These are phyloP conservation scores for Polydrusus tereticollis DNA, from an alignment of 2,888 invertebrate genomes.

Conservation along the genomic window DNA sequence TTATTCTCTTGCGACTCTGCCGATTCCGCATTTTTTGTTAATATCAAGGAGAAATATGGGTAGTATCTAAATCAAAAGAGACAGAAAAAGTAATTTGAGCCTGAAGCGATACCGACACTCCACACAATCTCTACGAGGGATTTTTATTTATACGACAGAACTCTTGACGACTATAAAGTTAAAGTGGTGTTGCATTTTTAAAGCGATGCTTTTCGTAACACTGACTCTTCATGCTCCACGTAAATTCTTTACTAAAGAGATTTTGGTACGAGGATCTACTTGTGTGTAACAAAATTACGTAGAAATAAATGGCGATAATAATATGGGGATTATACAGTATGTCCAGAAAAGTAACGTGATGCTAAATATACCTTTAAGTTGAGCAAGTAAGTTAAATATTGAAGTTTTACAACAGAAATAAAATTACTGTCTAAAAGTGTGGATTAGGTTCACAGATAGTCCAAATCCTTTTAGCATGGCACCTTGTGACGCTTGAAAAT, in stretches of 20 bases:
- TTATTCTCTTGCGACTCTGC: too few relatives aligned
- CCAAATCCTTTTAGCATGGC: too few relatives aligned
- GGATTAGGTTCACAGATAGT: too few relatives aligned
- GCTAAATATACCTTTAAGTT: too few relatives aligned
- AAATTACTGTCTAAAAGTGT: too few relatives aligned
- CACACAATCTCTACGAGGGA: slow-evolving; percentile 4
- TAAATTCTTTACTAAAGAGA: slow-evolving; percentile 8
- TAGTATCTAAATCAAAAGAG: slow-evolving; percentile 10
- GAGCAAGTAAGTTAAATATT: too few relatives aligned
- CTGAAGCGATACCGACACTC: slow-evolving; percentile 1
- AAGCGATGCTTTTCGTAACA: slow-evolving; percentile 1
- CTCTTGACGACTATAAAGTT: slow-evolving; percentile 43
- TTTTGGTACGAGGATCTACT: not conserved
- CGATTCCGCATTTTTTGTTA: too few relatives aligned
- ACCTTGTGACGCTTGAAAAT: too few relatives aligned
- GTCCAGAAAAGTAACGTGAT: too few relatives aligned
- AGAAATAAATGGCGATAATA: not conserved
- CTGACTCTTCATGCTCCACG: not conserved
- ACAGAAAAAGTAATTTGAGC: slow-evolving; percentile 5
- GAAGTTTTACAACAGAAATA: too few relatives aligned
- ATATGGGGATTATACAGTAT: not conserved
- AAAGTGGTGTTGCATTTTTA: slow-evolving; percentile 44
- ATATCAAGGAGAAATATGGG: not conserved
- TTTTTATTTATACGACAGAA: slow-evolving; percentile 26
- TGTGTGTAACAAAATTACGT: not conserved